Base-by-base conservation (phyloP, 1,140 invertebrate species). In the Nylanderia fulva region DNA sequence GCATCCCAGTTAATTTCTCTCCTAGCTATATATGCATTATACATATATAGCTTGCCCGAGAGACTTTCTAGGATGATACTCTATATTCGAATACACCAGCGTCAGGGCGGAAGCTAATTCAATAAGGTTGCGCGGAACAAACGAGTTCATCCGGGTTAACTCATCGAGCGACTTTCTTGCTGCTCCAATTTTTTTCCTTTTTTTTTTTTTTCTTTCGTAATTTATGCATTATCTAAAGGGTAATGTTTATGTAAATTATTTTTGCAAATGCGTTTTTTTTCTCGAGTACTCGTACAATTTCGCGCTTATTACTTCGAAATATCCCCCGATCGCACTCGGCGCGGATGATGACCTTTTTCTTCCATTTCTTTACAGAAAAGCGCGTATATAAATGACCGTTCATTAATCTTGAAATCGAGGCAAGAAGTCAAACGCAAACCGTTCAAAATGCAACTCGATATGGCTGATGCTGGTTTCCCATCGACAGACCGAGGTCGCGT, bases 381-480 rank as follows among this genome's bases (percentile, higher is more conserved):
- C 24, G 24, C 64, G 36, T 71, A 72, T 71, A 72, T 58, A 3
- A 72, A 82, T 36, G 48, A 29, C 3, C 2, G 7, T 9, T 24
- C 36, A 72, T 82, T 82, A 82, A 82, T 71, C 52, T 45, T 82
- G 3, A 15, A 42, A 45, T 24, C 52, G 54, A 72, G 66, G 66
- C 66, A 82, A 82, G 66, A 82, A 82, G 69, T 82, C 77, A 82
- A 71, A 72, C 27, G 66, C 77, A 4, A 36, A 58, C 21, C 77
- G n/a, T 29, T 69, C 36, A 33, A 82, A 82, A 82, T 82, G 77
- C 77, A 82, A 82, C 39, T 72, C 77, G 77, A 82, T 71, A 82
- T 72, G 77, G 66, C 66, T 71, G 77, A 58, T 82, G 77, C 77
- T 72, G 66, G n/a, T 42, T 58, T 60, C 24, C 52, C 27, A 36